Conservation (phyloP, 2,113 vertebrate genomes). For the Baryphthengus martii region DNA sequence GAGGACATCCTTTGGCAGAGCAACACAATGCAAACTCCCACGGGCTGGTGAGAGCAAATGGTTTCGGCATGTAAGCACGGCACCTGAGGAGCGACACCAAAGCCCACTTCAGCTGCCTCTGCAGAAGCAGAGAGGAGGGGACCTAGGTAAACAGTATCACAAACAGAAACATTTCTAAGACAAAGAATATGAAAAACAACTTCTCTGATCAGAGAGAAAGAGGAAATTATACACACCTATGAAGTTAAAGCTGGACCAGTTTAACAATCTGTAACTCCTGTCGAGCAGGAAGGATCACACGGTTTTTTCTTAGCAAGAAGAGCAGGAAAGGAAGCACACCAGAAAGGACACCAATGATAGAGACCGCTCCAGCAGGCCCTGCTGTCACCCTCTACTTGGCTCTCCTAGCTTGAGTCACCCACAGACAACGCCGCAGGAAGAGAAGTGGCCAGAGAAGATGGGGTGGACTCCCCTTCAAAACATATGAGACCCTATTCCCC, state of each 20-base stretch:
- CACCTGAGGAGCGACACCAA: background rate
- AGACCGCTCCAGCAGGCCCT: background rate
- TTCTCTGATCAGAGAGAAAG: background rate
- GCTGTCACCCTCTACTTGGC: background rate
- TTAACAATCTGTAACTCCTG: background rate
- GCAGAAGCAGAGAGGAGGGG: background rate
- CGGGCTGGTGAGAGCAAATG: background rate
- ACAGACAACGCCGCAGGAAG: background rate
- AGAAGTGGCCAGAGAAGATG: background rate
- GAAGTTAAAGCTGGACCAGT: background rate
- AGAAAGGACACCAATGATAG: background rate
- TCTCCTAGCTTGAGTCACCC: background rate
- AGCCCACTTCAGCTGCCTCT: background rate
- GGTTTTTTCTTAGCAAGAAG: background rate
- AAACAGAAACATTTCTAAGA: background rate
- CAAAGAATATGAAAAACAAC: background rate
- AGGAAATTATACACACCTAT: background rate
- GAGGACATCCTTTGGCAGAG: background rate
- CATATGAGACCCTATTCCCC: fast-evolving
- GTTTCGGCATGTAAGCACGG: fast-evolving
- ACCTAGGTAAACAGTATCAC: background rate
- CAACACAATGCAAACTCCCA: background rate
- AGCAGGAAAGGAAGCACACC: background rate
- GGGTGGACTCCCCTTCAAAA: background rate
- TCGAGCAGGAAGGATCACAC: fast-evolving